Conservation (phyloP, 2,888 invertebrate species). For the Drosophila vallismaia region DNA sequence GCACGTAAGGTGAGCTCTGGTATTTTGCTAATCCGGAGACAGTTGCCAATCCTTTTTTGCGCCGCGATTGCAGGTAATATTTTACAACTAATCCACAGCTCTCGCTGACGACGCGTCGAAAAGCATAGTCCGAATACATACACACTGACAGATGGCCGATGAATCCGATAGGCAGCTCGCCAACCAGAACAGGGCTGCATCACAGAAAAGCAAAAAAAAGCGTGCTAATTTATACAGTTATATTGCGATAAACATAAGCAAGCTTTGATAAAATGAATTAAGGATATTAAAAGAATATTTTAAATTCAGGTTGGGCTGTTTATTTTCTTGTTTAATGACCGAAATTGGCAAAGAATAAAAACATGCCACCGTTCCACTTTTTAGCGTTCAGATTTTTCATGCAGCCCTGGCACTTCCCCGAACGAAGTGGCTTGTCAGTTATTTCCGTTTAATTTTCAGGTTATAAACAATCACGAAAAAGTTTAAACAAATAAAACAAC, state of each 20-base stretch:
- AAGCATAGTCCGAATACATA: slow-evolving; percentile 40
- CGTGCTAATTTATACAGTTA: slow-evolving; percentile 5
- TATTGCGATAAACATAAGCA: slow-evolving; percentile 2
- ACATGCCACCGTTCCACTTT: neutral
- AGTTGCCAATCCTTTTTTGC: neutral
- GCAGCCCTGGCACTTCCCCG: slow-evolving; percentile 21
- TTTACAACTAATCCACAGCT: slow-evolving; percentile 25
- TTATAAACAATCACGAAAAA: slow-evolving; percentile 22
- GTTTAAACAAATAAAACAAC: slow-evolving; percentile 2
- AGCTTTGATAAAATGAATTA: neutral
- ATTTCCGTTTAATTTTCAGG: slow-evolving; percentile 19
- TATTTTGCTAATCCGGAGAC: neutral
- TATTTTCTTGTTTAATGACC: neutral
- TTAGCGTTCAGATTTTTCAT: neutral
- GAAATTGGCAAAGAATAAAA: neutral
- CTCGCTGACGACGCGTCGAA: slow-evolving; percentile 35
- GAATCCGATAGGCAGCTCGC: slow-evolving; percentile 35
- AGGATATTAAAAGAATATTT: neutral
- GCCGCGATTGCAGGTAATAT: neutral
- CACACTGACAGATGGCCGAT: slow-evolving; percentile 36
- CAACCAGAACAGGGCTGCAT: slow-evolving; percentile 62
- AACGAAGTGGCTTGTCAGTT: slow-evolving; percentile 3
- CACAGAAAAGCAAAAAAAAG: neutral
- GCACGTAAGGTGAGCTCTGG: neutral
- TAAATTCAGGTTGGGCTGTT: neutral